Evolutionary conservation across 2,888 invertebrate species (phyloP).

Genomic region (Mactromeris polynyma): DNA sequence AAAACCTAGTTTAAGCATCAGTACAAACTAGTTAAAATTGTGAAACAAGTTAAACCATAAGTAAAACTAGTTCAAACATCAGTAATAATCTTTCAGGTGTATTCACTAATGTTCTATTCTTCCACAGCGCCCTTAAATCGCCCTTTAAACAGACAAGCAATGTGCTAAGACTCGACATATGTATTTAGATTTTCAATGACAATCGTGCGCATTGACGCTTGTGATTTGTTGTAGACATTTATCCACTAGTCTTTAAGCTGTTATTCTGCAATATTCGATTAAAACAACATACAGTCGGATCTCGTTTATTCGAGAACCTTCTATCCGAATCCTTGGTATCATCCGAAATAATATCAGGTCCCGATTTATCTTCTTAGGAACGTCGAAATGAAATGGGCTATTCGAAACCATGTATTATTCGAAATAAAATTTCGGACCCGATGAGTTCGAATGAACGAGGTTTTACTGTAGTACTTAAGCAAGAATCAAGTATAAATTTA

Average conservation of each 20-base stretch:
- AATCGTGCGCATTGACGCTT: neutral
- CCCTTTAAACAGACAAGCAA: too few species aligned
- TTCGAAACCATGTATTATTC: neutral
- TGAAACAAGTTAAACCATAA: neutral
- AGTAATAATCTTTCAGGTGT: neutral
- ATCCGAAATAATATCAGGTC: too few species aligned
- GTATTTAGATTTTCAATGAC: neutral
- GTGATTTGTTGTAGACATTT: neutral
- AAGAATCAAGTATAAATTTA: too few species aligned
- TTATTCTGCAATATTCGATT: neutral
- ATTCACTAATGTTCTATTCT: neutral
- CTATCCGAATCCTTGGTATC: too few species aligned
- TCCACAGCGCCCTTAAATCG: too few species aligned
- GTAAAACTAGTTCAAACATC: neutral
- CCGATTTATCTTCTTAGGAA: neutral
- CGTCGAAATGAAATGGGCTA: neutral
- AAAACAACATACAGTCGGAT: neutral
- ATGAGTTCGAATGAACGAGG: too few species aligned
- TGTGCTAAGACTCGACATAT: neutral
- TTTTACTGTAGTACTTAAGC: too few species aligned
- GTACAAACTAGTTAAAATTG: too few species aligned
- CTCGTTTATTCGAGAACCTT: too few species aligned
- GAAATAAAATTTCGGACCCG: neutral
- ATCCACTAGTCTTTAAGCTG: neutral
- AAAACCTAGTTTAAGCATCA: too few species aligned